phyloP scores from a whole-genome alignment of 1,140 invertebrate genomes.

The Mycetomoellerius zeteki region DNA sequence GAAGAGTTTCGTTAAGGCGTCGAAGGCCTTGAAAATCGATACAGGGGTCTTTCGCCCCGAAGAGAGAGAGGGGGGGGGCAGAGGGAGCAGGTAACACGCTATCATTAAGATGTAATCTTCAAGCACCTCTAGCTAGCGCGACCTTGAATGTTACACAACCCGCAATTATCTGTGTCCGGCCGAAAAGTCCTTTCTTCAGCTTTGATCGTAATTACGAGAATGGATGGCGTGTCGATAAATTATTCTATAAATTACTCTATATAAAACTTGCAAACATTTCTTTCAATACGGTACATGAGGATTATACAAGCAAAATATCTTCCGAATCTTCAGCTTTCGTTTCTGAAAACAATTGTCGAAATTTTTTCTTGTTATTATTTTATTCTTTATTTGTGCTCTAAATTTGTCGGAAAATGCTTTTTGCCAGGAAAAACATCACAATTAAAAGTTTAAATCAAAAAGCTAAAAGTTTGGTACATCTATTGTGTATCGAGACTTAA shows the following conservation, averaged over 20 bases:
- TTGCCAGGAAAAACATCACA: too few species aligned
- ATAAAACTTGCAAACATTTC: neutral
- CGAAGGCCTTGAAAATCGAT: slow-evolving; percentile 68
- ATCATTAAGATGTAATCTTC: slow-evolving; percentile 70
- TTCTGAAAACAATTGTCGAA: neutral
- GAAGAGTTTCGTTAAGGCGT: slow-evolving; percentile 17
- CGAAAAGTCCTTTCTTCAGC: slow-evolving; percentile 19
- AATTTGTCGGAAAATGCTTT: too few species aligned
- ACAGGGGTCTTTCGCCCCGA: slow-evolving; percentile 69
- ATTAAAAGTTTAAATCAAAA: too few species aligned
- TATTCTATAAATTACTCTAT: neutral
- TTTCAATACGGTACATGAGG: too few species aligned
- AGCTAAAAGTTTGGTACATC: too few species aligned
- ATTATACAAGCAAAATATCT: neutral
- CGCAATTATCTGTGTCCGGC: slow-evolving; percentile 12
- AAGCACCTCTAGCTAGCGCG: slow-evolving; percentile 21
- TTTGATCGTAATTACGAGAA: neutral
- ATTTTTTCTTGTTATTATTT: neutral
- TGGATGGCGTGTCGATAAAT: neutral
- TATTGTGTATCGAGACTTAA: too few species aligned
- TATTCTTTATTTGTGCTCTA: too few species aligned
- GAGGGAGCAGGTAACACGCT: slow-evolving; percentile 8
- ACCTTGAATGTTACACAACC: slow-evolving; percentile 59
- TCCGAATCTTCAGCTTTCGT: neutral
- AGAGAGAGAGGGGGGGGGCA: neutral